These are phyloP conservation scores for Druon quercuslanigerum DNA, from an alignment of 1,140 invertebrate genomes.

Conservation along the genomic window DNA sequence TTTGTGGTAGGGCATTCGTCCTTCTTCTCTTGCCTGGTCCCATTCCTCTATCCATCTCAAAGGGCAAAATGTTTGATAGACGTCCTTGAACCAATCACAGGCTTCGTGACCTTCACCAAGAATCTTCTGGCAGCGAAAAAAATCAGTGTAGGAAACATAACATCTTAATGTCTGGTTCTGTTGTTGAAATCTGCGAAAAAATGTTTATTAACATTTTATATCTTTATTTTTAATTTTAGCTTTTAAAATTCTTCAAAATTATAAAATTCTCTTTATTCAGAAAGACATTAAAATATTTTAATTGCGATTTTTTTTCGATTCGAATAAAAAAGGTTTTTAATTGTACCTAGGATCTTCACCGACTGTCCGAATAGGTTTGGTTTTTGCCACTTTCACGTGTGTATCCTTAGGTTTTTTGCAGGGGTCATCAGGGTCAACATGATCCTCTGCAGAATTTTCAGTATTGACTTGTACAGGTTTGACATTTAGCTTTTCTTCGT, in stretches of 20 bases:
- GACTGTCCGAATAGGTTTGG: not conserved
- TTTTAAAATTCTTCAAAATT: conserved; percentile 5
- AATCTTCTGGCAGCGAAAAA: conserved; percentile 65
- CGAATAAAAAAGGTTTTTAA: not conserved
- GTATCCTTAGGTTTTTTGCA: conserved; percentile 22
- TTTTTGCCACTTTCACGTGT: not conserved
- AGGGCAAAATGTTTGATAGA: conserved; percentile 62
- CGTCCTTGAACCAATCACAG: conserved; percentile 66
- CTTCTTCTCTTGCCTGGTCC: conserved; percentile 56
- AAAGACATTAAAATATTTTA: too few species aligned
- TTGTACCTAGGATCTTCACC: conserved; percentile 58
- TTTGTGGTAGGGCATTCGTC: conserved; percentile 56
- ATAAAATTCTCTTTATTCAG: too few species aligned
- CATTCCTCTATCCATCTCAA: conserved; percentile 60
- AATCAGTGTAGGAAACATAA: conserved; percentile 68
- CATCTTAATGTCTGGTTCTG: conserved; percentile 68
- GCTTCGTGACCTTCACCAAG: conserved; percentile 60
- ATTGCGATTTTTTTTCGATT: too few species aligned
- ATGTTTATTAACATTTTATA: conserved; percentile 25
- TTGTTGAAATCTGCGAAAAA: conserved; percentile 67
- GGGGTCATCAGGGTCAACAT: conserved; percentile 52
- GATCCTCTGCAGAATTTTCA: conserved; percentile 37
- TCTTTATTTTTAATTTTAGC: not conserved
- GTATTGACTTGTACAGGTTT: not conserved
- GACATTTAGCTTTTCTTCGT: not conserved